Conservation (phyloP, 2,888 invertebrate species). For the Monochamus alternatus region DNA sequence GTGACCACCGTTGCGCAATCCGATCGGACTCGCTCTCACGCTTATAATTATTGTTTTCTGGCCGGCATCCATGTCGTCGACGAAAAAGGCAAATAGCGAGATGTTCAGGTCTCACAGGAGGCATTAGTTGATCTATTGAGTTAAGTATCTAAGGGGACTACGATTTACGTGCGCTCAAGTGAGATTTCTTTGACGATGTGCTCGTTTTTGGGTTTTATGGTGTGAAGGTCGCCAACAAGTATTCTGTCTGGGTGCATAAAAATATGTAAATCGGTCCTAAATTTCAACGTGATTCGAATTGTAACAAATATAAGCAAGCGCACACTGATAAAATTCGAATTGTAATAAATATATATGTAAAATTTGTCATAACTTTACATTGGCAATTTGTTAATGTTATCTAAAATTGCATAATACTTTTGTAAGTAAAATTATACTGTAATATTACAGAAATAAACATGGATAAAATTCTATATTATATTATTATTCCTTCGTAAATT, state of each 20-base stretch:
- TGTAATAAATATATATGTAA: no score
- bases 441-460: no score
- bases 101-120: slow-evolving; percentile 7
- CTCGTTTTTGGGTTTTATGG: neutral
- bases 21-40: slow-evolving; percentile 19
- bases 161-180: neutral
- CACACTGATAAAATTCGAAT: no score
- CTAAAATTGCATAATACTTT: no score
- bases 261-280: neutral
- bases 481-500: no score
- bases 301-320: neutral
- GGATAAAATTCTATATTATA: no score
- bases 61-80: neutral
- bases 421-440: no score
- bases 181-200: neutral
- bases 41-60: slow-evolving; percentile 4
- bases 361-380: no score
- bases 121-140: slow-evolving; percentile 8
- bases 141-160: slow-evolving; percentile 10
- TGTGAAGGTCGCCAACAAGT: neutral
- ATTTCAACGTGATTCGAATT: neutral
- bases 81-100: neutral
- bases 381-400: no score
- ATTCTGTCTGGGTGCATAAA: neutral
- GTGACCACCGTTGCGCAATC: slow-evolving; percentile 21